phyloP scores from a whole-genome alignment of 30 jellyfish, hydroid and myxozoan species.

The Hydractinia symbiolongicarpus region DNA sequence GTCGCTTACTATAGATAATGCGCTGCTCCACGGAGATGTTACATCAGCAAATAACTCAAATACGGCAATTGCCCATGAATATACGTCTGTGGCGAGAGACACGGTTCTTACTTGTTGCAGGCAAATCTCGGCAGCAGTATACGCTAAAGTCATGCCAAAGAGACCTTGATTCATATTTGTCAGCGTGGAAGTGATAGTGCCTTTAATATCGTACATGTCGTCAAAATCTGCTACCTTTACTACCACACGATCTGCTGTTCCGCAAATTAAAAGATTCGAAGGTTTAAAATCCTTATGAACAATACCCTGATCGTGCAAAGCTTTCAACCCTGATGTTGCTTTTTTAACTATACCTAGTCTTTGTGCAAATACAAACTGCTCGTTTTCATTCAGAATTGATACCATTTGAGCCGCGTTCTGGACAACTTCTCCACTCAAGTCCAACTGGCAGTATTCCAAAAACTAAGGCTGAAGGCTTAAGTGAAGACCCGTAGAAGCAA shows the following conservation, averaged over 20 bases:
- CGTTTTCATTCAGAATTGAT: no score
- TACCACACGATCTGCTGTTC: neutral
- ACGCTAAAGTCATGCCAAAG: slow-evolving; percentile 9
- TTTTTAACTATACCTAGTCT: neutral
- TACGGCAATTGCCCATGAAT: neutral
- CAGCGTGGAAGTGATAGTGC: neutral
- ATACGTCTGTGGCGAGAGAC: neutral
- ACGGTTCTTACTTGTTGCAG: neutral
- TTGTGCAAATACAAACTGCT: neutral
- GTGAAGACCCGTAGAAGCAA: no score
- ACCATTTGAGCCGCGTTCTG: no score
- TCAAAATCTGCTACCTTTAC: slow-evolving; percentile 15
- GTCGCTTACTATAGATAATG: neutral
- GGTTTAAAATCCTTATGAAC: slow-evolving; percentile 13
- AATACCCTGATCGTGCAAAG: neutral
- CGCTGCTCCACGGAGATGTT: neutral
- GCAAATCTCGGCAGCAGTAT: slow-evolving; percentile 19
- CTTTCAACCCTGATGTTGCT: neutral
- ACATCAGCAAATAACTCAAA: neutral
- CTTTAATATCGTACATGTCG: neutral
- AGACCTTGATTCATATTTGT: neutral
- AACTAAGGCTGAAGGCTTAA: no score
- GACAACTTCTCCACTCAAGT: no score
- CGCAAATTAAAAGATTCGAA: neutral
- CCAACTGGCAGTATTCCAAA: no score